Base-by-base conservation (phyloP, 2,797 vertebrate genomes). In the Acanthopagrus latus region DNA sequence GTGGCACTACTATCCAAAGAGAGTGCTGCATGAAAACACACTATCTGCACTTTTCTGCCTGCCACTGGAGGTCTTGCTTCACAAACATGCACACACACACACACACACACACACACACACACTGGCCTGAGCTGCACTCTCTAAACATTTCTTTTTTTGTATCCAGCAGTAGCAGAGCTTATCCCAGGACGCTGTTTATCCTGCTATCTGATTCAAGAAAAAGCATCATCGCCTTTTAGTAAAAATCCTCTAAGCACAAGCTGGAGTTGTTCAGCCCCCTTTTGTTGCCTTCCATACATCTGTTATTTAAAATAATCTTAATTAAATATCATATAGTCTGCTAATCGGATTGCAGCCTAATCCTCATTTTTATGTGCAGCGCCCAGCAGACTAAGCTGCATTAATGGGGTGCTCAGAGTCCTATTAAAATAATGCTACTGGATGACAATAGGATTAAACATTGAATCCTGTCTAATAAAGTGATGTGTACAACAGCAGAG, bases 391-490 rank as follows among this genome's bases (percentile, higher is more conserved):
- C 75, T 81, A 71, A 87, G 20, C 71, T 83, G 80, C 83, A 78
- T 86, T 77, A 89, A 89, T 76, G 66, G 62, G 81, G 83, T 3
- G 95, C 94, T 96, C 95, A 94, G 94, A 90, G 93, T 92, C 93
- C 95, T 95, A 95, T 96, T 96, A 95, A 95, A 95, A 96, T 96
- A 94, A 96, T 94, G 95, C 95, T 93, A 92, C 92, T 93, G 95
- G 71, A 52, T 95, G 90, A 95, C 94, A 95, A 95, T 95, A 89
- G 96, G 95, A 96, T 97, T 96, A 97, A 95, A 95, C 93, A 94
- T 93, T 38, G 95, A 94, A 95, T 96, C 94, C 96, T 94, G 91
- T 82, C 94, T 97, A 96, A 96, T 97, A 96, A 95, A 96, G 95
- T 94, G 93, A 92, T 93, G 81, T 58, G 94, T 90, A 89, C 92